Percentiles rank a stretch among this genome's conserved stretches.
Conservation (phyloP, 2,888 invertebrate genomes). For the Lepeophtheirus nordmannii region DNA sequence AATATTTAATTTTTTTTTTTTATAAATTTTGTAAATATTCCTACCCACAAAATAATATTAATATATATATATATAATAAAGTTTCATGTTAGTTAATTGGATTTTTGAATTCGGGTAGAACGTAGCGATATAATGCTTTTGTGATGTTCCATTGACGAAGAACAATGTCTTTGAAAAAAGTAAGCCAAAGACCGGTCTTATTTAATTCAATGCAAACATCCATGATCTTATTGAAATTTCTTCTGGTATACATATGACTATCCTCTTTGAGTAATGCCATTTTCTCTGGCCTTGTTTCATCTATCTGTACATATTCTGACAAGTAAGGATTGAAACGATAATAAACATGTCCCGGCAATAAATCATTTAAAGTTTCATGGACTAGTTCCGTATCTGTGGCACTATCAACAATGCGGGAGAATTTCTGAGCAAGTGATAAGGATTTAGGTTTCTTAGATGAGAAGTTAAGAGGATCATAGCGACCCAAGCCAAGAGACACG, state of each 20-base stretch:
- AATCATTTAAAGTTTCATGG: conserved; percentile 56
- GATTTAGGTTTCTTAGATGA: conserved; percentile 34
- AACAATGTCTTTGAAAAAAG: not conserved
- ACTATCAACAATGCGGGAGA: conserved; percentile 61
- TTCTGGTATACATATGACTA: conserved; percentile 57
- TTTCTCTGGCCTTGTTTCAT: conserved; percentile 57
- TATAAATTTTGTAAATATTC: not conserved
- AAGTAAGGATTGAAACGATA: conserved; percentile 77
- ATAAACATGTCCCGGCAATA: conserved; percentile 55
- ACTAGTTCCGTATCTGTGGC: conserved; percentile 77
- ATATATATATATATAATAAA: no score
- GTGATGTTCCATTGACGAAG: not conserved
- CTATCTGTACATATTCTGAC: conserved; percentile 58
- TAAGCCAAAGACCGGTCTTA: conserved; percentile 20
- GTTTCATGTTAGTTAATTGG: not conserved
- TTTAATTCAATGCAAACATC: conserved; percentile 30
- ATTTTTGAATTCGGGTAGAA: not conserved
- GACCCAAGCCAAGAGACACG: conserved; percentile 62
- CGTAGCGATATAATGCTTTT: not conserved
- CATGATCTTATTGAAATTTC: conserved; percentile 55
- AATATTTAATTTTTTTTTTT: not conserved
- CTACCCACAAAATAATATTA: no score
- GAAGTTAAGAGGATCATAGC: conserved; percentile 32
- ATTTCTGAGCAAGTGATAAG: conserved; percentile 58
- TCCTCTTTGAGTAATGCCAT: conserved; percentile 54